These are phyloP conservation scores for Procavia capensis DNA, from an alignment of 2,113 vertebrate species.

Conservation along the genomic window DNA sequence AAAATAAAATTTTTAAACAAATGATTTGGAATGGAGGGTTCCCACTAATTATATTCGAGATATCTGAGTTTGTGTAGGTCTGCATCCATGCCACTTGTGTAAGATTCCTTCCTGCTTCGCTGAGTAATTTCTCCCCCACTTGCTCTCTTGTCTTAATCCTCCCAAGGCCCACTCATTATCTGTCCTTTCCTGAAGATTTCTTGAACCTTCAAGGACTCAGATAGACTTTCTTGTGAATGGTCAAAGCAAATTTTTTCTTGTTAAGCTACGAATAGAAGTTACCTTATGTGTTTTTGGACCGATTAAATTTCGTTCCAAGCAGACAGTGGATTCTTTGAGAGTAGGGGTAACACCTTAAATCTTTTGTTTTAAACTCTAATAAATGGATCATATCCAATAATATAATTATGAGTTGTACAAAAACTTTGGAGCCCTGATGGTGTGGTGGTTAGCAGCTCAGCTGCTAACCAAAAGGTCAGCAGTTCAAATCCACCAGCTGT, in stretches of 20 bases:
- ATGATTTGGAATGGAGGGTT: neutral
- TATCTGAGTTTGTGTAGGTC: neutral
- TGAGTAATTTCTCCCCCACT: neutral
- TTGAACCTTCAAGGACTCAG: neutral
- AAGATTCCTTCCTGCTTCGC: neutral
- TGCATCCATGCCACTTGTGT: rapidly evolving
- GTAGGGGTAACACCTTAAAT: neutral
- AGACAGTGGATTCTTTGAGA: neutral
- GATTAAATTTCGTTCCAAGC: neutral
- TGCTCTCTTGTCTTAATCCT: neutral
- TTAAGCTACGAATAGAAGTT: neutral
- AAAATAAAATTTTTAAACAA: slow-evolving; percentile 47
- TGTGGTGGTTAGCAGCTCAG: neutral
- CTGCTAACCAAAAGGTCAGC: too few species aligned
- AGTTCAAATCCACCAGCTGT: too few species aligned
- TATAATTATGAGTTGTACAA: neutral
- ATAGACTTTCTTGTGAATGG: neutral
- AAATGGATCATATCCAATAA: neutral
- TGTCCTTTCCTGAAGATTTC: neutral
- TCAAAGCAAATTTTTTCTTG: neutral
- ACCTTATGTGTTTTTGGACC: neutral
- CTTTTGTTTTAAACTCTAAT: neutral
- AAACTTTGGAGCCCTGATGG: neutral
- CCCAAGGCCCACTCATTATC: too few species aligned
- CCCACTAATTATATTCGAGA: neutral